Evolutionary conservation across 2,113 vertebrate genomes (phyloP).

Genomic region (Empidonax alnorum): DNA sequence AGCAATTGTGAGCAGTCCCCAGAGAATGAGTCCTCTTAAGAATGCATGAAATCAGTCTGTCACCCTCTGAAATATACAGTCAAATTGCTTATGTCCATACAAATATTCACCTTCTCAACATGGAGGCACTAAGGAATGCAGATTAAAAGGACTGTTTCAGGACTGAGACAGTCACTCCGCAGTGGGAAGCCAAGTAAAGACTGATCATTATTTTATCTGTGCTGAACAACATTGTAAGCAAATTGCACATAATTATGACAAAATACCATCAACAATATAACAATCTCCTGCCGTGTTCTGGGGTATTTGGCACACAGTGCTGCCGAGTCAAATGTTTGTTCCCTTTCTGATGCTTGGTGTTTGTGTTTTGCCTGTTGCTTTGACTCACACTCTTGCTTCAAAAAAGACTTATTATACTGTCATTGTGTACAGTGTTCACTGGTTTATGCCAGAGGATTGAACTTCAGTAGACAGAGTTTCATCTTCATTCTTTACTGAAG

Average conservation of each 20-base stretch:
- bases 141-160: not conserved
- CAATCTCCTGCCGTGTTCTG: not conserved
- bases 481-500: not conserved
- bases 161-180: not conserved
- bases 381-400: conserved; percentile 6
- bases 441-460: not conserved
- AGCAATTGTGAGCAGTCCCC: not conserved
- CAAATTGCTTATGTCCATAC: not conserved
- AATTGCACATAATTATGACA: conserved; percentile 43
- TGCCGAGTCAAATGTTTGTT: not conserved
- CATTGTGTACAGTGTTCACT: not conserved
- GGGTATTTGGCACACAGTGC: not conserved
- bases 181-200: conserved; percentile 2
- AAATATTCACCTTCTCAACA: not conserved
- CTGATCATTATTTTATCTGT: conserved; percentile 43
- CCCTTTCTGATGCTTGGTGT: not conserved
- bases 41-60: not conserved
- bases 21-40: not conserved
- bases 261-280: conserved; percentile 16
- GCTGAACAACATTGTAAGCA: conserved; percentile 23
- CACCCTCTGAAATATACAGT: not conserved
- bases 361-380: conserved; percentile 34
- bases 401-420: not conserved
- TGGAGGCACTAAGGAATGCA: not conserved
- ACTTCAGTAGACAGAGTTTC: not conserved